Percentiles rank a stretch among this genome's conserved stretches.
Evolutionary conservation across 2,888 invertebrate genomes (phyloP).

Genomic region (Dryococelus australis): DNA sequence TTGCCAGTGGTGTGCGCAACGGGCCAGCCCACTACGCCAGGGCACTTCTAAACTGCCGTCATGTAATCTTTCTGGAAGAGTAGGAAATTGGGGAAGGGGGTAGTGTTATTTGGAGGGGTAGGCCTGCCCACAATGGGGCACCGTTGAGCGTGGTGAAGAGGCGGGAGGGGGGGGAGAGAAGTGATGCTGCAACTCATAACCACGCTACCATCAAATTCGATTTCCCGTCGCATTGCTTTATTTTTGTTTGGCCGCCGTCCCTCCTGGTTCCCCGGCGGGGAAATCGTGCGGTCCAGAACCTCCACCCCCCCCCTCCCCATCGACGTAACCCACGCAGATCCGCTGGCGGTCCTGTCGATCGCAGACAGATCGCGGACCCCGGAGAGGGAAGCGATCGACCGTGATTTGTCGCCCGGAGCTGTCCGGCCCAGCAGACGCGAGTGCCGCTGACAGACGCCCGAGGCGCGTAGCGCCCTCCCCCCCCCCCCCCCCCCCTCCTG

Average conservation of each 20-base stretch:
- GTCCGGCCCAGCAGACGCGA: neutral
- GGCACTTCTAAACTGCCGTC: too few species aligned
- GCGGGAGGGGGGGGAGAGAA: too few species aligned
- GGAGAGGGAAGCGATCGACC: neutral
- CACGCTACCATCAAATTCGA: neutral
- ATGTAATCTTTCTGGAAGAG: too few species aligned
- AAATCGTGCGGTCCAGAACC: neutral
- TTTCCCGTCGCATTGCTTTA: slow-evolving; percentile 3
- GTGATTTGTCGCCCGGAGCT: slow-evolving; percentile 9
- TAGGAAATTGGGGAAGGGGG: too few species aligned
- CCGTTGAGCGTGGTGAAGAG: too few species aligned
- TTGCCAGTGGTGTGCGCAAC: too few species aligned
- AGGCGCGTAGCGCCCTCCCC: neutral
- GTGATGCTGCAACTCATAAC: neutral
- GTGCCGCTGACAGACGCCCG: neutral
- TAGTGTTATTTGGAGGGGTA: too few species aligned
- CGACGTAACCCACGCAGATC: too few species aligned
- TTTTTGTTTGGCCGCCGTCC: neutral
- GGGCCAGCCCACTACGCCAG: too few species aligned
- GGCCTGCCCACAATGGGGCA: too few species aligned
- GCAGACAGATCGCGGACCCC: neutral
- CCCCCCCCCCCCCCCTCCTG: neutral
- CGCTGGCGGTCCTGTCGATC: neutral
- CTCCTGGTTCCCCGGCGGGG: neutral
- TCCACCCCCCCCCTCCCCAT: neutral